phyloP scores from a whole-genome alignment of 2,888 invertebrate genomes.

The Digitonthophagus gazella region DNA sequence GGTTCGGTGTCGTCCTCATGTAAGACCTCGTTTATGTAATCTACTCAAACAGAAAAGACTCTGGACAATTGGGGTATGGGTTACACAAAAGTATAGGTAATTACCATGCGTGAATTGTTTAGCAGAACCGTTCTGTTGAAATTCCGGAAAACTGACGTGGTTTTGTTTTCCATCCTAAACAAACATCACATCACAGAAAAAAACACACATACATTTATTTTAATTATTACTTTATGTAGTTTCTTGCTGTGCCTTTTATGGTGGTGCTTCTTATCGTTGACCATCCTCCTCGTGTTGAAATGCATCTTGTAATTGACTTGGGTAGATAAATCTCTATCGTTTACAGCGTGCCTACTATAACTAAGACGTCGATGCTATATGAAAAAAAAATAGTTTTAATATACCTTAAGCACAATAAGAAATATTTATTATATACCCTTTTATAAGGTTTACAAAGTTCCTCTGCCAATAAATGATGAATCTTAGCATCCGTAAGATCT shows the following conservation, averaged over 20 bases:
- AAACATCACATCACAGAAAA: no score
- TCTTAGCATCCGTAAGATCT: constrained; percentile 90
- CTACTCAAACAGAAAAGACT: constrained; percentile 53
- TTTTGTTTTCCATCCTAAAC: constrained; percentile 82
- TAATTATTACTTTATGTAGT: constrained; percentile 65
- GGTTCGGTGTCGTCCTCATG: constrained; percentile 62
- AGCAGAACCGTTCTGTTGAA: constrained; percentile 84
- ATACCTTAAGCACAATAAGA: constrained; percentile 1
- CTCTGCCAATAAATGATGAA: constrained; percentile 88
- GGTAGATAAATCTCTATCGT: constrained; percentile 82
- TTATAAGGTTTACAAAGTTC: constrained; percentile 85
- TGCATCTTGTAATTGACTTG: constrained; percentile 87
- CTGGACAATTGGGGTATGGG: no score
- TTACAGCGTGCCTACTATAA: constrained; percentile 88
- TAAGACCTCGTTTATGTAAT: constrained; percentile 82
- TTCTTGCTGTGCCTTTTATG: constrained; percentile 76
- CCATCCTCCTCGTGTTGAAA: constrained; percentile 85
- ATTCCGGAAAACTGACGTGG: constrained; percentile 86
- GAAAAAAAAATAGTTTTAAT: constrained; percentile 7
- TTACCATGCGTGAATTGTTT: constrained; percentile 87
- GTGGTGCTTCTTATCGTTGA: constrained; percentile 80
- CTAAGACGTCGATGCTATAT: constrained; percentile 83
- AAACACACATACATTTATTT: background rate
- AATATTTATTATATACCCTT: constrained; percentile 63
- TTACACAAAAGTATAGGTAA: constrained; percentile 24